phyloP scores from a whole-genome alignment of 2,888 invertebrate genomes.

The Acrocyrtus sp. region DNA sequence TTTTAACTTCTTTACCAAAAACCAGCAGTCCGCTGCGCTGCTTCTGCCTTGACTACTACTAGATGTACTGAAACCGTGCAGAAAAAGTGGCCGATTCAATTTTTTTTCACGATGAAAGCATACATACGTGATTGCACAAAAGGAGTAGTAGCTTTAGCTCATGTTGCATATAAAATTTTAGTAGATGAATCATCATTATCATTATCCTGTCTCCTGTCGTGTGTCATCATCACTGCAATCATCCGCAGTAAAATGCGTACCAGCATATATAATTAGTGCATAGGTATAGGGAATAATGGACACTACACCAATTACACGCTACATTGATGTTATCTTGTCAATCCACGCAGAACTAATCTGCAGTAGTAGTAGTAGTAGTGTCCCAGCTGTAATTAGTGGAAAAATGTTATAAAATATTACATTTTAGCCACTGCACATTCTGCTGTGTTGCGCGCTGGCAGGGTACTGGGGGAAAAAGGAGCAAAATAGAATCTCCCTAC shows the following conservation, averaged over 20 bases:
- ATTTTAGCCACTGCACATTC: no score
- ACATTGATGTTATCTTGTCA: not conserved
- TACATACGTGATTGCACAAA: no score
- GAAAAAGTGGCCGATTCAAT: no score
- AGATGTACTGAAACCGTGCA: no score
- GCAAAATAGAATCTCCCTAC: not conserved
- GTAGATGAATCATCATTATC: constrained; percentile 41
- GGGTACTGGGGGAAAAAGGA: not conserved
- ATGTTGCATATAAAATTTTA: constrained; percentile 30
- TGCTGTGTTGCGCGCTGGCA: no score
- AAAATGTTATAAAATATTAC: not conserved
- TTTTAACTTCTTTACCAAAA: no score
- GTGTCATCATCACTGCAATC: constrained; percentile 37
- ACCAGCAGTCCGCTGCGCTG: no score
- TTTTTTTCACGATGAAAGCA: no score
- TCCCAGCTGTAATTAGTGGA: not conserved
- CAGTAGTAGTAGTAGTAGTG: no score
- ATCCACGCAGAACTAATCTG: not conserved
- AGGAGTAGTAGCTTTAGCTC: no score
- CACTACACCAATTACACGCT: not conserved
- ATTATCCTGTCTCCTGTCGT: no score
- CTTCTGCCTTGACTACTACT: no score
- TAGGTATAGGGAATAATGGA: constrained; percentile 23
- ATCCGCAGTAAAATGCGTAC: constrained; percentile 6
- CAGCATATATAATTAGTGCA: not conserved